Evolutionary conservation across 2,113 vertebrate species (phyloP).

Genomic region (Sorex fumeus): DNA sequence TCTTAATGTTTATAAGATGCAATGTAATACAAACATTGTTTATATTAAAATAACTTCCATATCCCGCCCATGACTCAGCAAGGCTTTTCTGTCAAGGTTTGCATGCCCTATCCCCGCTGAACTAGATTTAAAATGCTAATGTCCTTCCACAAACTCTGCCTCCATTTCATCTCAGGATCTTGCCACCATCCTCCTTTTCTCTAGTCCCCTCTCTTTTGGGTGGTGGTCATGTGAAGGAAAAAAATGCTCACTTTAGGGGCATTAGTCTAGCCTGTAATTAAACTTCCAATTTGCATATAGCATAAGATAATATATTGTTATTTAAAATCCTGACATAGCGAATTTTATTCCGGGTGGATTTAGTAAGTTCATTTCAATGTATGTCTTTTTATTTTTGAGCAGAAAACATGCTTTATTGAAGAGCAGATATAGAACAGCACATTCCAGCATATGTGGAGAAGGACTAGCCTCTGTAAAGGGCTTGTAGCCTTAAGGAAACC

Average conservation of each 20-base stretch:
- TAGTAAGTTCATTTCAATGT: not conserved
- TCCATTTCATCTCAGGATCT: constrained; percentile 70
- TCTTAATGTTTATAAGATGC: not conserved
- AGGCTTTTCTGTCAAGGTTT: constrained; percentile 70
- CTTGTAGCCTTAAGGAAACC: constrained; percentile 82
- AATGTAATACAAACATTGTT: too few relatives aligned
- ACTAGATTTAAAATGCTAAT: constrained; percentile 63
- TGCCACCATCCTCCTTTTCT: constrained; percentile 68
- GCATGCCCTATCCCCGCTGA: constrained; percentile 61
- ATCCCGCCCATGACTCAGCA: constrained; percentile 14
- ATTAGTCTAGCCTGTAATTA: constrained; percentile 40
- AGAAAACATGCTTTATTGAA: constrained; percentile 92
- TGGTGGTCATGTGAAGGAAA: constrained; percentile 71
- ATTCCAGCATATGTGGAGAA: constrained; percentile 86
- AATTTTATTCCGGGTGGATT: constrained; percentile 34
- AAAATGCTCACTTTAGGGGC: too few relatives aligned
- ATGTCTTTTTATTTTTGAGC: constrained; percentile 70
- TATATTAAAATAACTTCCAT: not conserved
- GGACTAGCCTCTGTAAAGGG: constrained; percentile 81
- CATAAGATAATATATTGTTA: not conserved
- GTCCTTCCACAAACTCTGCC: constrained; percentile 68
- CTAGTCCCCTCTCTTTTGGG: constrained; percentile 74
- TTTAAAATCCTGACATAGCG: constrained; percentile 42
- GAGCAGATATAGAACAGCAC: constrained; percentile 87
- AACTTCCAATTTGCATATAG: not conserved